Percentiles rank a stretch among this genome's conserved stretches.
phyloP scores from a whole-genome alignment of 2,888 invertebrate species.

The Chrysomela aeneicollis region DNA sequence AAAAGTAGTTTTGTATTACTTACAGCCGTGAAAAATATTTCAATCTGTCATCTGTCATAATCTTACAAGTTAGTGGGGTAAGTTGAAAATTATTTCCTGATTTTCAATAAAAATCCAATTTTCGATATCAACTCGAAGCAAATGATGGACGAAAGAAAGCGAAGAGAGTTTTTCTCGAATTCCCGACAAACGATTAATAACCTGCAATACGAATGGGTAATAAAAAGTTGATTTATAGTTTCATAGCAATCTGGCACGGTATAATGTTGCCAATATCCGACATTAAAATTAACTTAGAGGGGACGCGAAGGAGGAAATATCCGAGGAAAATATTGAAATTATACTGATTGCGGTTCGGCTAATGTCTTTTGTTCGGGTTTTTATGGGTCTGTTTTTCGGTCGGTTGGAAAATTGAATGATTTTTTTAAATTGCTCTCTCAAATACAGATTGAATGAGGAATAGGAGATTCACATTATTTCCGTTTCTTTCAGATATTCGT shows the following conservation, averaged over 20 bases:
- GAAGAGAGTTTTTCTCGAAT: conserved; percentile 52
- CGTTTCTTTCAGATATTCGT: neutral
- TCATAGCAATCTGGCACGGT: conserved; percentile 53
- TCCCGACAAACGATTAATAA: conserved; percentile 60
- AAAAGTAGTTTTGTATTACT: no score
- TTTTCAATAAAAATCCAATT: conserved; percentile 25
- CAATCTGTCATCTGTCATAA: no score
- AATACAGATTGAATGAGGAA: conserved; percentile 42
- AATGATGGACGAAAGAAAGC: conserved; percentile 52
- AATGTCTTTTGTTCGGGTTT: conserved; percentile 43
- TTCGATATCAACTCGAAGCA: conserved; percentile 43
- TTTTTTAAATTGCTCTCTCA: conserved; percentile 49
- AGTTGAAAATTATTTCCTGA: no score
- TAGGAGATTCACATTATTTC: conserved; percentile 12
- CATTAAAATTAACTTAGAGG: conserved; percentile 58
- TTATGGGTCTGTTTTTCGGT: conserved; percentile 51
- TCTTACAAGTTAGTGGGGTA: no score
- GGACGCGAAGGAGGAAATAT: conserved; percentile 41
- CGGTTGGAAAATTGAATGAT: conserved; percentile 55
- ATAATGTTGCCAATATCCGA: conserved; percentile 55
- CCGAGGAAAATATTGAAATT: conserved; percentile 55
- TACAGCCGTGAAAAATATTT: no score
- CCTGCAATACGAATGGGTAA: conserved; percentile 58
- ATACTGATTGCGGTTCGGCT: conserved; percentile 49
- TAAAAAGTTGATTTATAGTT: conserved; percentile 61